A percentile compares a stretch with the other conserved stretches of the same genome.
phyloP scores from a whole-genome alignment of 53 echinoderm and acorn worm species.

The Arbacia lixula region DNA sequence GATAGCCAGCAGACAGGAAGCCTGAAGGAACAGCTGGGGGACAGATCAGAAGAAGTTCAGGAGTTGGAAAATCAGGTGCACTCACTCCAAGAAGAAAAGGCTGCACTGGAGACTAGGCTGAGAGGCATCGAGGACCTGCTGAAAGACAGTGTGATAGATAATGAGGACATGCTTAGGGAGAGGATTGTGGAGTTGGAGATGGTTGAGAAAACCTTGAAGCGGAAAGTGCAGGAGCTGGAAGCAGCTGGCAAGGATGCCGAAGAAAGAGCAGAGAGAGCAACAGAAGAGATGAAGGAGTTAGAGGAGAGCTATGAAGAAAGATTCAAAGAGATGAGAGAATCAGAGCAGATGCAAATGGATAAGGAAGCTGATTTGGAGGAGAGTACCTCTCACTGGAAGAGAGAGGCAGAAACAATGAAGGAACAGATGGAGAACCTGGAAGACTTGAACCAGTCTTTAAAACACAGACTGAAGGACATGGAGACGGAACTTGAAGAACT shows the following conservation, averaged over 20 bases:
- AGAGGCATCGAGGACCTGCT: slow-evolving; percentile 79
- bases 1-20: not conserved
- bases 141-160: slow-evolving; percentile 81
- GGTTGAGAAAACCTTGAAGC: slow-evolving; percentile 66
- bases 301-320: slow-evolving; percentile 65
- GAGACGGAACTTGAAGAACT: slow-evolving; percentile 85
- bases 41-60: slow-evolving; percentile 9
- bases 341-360: slow-evolving; percentile 78
- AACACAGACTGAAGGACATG: slow-evolving; percentile 68
- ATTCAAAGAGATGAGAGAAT: slow-evolving; percentile 72
- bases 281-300: slow-evolving; percentile 62
- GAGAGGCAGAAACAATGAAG: slow-evolving; percentile 66
- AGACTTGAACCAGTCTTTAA: slow-evolving; percentile 64
- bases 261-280: slow-evolving; percentile 51
- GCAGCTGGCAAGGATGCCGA: slow-evolving; percentile 50
- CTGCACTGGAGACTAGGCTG: slow-evolving; percentile 66
- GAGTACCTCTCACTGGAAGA: slow-evolving; percentile 59
- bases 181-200: slow-evolving; percentile 77
- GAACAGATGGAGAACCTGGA: slow-evolving; percentile 77
- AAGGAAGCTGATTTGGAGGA: slow-evolving; percentile 74
- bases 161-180: slow-evolving; percentile 72
- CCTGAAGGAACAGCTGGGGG: slow-evolving; percentile 34
- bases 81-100: slow-evolving; percentile 52
- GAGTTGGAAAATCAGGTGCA: slow-evolving; percentile 48
- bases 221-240: slow-evolving; percentile 66